Evolutionary conservation across 2,113 vertebrate species (phyloP).

Genomic region (Hydrolagus affinis): DNA sequence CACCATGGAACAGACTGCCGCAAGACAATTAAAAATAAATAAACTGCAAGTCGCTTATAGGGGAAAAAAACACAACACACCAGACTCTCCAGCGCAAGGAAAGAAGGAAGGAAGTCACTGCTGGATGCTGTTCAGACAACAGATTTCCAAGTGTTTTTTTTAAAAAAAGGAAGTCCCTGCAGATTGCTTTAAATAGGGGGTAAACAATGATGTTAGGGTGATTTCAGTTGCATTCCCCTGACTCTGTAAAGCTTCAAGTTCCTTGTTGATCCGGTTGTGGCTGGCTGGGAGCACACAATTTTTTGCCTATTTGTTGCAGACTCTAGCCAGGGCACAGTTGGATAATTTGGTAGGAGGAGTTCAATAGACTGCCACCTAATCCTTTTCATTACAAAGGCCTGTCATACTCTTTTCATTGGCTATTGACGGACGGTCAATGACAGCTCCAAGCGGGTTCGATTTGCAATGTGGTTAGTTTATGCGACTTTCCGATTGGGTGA

Average conservation of each 20-base stretch:
- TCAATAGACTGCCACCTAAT: slow-evolving; percentile 73
- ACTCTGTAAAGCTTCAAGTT: slow-evolving; percentile 71
- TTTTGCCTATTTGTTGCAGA: slow-evolving; percentile 93
- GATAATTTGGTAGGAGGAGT: slow-evolving; percentile 99
- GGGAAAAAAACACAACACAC: not conserved
- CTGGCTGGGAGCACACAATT: slow-evolving; percentile 71
- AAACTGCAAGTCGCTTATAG: not conserved
- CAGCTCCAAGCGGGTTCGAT: slow-evolving; percentile 23
- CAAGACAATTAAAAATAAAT: slow-evolving; percentile 24
- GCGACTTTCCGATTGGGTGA: slow-evolving; percentile 26
- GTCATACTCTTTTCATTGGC: slow-evolving; percentile 73
- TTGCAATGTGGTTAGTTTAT: slow-evolving; percentile 20
- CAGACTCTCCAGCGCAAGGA: not conserved
- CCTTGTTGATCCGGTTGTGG: slow-evolving; percentile 87
- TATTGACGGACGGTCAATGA: slow-evolving; percentile 30
- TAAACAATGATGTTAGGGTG: slow-evolving; percentile 36
- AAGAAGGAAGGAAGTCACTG: not conserved
- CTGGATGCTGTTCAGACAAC: not conserved
- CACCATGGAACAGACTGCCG: slow-evolving; percentile 20
- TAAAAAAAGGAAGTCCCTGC: not conserved
- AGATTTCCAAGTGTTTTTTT: not conserved
- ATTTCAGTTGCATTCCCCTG: slow-evolving; percentile 59
- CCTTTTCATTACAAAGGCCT: slow-evolving; percentile 98
- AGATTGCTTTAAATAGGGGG: slow-evolving; percentile 5
- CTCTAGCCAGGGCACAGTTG: slow-evolving; percentile 91